Evolutionary conservation across 1,140 invertebrate species (phyloP).

Genomic region (Lepidurus apus): DNA sequence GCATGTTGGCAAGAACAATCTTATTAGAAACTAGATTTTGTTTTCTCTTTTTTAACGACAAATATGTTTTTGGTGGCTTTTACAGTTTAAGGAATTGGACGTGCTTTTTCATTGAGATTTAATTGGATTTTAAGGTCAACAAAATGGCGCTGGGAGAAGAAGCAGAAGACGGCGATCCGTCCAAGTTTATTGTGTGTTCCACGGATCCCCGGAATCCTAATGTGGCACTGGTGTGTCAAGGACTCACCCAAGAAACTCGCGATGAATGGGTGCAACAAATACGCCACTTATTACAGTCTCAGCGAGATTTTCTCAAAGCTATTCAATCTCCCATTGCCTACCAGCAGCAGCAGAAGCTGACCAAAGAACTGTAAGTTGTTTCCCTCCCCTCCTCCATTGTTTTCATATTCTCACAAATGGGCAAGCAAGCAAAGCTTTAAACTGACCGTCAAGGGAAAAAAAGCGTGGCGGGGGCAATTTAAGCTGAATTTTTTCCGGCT

Average conservation of each 20-base stretch:
- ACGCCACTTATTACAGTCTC: constrained; percentile 76
- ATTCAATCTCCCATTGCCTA: constrained; percentile 91
- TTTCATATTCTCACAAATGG: neutral
- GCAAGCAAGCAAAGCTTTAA: neutral
- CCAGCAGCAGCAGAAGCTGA: constrained; percentile 58
- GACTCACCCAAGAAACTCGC: constrained; percentile 56
- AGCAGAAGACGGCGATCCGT: constrained; percentile 50
- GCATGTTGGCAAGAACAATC: too few species aligned
- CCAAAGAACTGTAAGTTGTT: constrained; percentile 22
- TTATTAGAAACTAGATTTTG: too few species aligned
- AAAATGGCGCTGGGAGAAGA: constrained; percentile 79
- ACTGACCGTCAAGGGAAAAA: neutral
- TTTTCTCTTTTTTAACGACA: neutral
- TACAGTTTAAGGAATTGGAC: constrained; percentile 16
- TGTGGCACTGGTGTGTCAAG: constrained; percentile 67
- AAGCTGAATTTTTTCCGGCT: neutral
- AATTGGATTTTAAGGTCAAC: constrained; percentile 67
- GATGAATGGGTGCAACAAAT: constrained; percentile 79
- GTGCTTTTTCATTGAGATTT: constrained; percentile 8
- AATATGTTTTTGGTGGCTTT: constrained; percentile 26
- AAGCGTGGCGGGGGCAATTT: neutral
- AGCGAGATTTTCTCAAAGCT: constrained; percentile 81
- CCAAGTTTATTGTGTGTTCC: constrained; percentile 74
- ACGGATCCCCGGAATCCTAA: constrained; percentile 70
- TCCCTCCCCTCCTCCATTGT: neutral